A percentile compares a stretch with the other conserved stretches of the same genome.
Conservation (phyloP, 2,888 invertebrate species). For the Asteroscopus sphinx region DNA sequence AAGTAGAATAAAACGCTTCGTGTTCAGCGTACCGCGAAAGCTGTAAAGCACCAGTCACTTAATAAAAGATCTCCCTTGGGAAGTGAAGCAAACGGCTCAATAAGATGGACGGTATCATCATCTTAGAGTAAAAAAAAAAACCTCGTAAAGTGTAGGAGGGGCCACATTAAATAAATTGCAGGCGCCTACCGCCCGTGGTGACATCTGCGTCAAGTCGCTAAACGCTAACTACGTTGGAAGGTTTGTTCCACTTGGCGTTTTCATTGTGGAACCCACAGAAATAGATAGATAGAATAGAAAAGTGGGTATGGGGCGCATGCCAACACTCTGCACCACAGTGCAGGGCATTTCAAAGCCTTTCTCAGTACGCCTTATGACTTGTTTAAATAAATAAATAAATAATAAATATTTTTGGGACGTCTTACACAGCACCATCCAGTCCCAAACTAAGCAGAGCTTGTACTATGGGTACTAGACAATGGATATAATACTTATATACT, state of each 20-base stretch:
- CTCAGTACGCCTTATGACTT: too few species aligned
- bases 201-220: slow-evolving; percentile 74
- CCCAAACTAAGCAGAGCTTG: too few species aligned
- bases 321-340: too few species aligned
- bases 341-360: too few species aligned
- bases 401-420: too few species aligned
- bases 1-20: slow-evolving; percentile 58
- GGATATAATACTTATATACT: too few species aligned
- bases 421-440: too few species aligned
- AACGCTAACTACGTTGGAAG: slow-evolving; percentile 60
- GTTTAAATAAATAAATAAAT: too few species aligned
- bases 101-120: slow-evolving; percentile 84
- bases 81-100: slow-evolving; percentile 84
- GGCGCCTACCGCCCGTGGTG: slow-evolving; percentile 74
- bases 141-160: slow-evolving; percentile 81
- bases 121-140: slow-evolving; percentile 77
- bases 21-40: slow-evolving; percentile 66
- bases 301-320: too few species aligned
- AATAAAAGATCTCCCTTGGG: slow-evolving; percentile 83
- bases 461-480: too few species aligned
- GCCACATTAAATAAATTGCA: slow-evolving; percentile 86
- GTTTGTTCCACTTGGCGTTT: slow-evolving; percentile 46
- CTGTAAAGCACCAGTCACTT: slow-evolving; percentile 81
- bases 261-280: too few species aligned
- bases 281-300: too few species aligned